A percentile compares a stretch with the other conserved stretches of the same genome.
These are phyloP conservation scores for Sphecodes monilicornis DNA, from an alignment of 2,888 invertebrate genomes.

Conservation along the genomic window DNA sequence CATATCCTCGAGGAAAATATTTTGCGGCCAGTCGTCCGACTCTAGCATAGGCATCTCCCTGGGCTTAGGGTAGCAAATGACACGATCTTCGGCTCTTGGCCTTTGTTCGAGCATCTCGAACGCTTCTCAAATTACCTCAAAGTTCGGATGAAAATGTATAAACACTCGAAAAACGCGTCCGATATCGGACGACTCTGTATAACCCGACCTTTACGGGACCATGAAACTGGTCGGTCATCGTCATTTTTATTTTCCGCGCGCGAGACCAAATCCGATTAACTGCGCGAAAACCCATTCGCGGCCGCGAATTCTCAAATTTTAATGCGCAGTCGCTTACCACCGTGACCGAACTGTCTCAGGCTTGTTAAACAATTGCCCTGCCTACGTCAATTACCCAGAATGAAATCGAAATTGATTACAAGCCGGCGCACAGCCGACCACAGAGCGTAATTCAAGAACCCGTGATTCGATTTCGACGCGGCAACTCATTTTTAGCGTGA, in stretches of 20 bases:
- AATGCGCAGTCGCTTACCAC: background rate
- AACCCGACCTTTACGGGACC: background rate
- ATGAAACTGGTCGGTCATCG: background rate
- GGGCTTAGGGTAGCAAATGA: too few species aligned
- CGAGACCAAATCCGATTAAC: background rate
- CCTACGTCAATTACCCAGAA: background rate
- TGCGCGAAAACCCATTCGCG: background rate
- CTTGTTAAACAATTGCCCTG: background rate
- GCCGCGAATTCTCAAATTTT: background rate
- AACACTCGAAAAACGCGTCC: too few species aligned
- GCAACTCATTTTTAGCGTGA: slow-evolving; percentile 47
- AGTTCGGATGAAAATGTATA: too few species aligned
- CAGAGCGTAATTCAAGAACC: slow-evolving; percentile 6
- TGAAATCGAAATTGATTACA: slow-evolving; percentile 10
- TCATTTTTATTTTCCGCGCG: background rate
- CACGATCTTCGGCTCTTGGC: too few species aligned
- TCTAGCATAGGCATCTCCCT: too few species aligned
- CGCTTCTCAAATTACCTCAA: too few species aligned
- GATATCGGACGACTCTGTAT: too few species aligned
- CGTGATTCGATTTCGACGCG: slow-evolving; percentile 19
- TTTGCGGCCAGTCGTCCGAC: too few species aligned
- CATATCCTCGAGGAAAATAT: too few species aligned
- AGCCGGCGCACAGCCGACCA: background rate
- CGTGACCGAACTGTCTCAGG: background rate
- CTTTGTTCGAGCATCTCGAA: too few species aligned